Evolutionary conservation across 1,140 invertebrate genomes (phyloP), one percentile per base, ranked within the genome.

Genomic region (Bombus affinis): DNA sequence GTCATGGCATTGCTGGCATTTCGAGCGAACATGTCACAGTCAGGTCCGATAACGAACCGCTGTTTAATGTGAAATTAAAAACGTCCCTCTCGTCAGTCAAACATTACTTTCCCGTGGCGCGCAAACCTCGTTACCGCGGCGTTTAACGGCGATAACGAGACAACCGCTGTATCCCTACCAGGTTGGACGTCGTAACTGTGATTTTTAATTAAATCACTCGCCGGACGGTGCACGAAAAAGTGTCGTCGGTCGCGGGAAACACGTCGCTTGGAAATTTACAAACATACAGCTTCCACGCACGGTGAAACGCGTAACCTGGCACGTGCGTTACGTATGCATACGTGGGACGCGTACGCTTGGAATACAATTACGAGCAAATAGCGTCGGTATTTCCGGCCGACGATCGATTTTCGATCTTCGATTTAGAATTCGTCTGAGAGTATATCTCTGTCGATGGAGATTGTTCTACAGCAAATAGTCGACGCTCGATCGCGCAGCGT

Each of bases 381-480:
- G 83, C 66, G 88, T 28, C 35, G 76, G 83, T 89, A 85, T 81
- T 83, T 84, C 82, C 71, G 82, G 22, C 18, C 32, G 28, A 22
- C 71, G 86, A 90, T 90, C 88, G 88, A 90, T 90, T 90, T 90
- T 86, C 89, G 65, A 90, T 90, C 89, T 90, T 90, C 71, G 88
- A 90, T 90, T 90, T 85, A 81, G 89, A 75, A 82, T 85, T 90
- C 76, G 79, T 74, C 72, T 81, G 79, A 74, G 73, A 39, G 53
- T 32, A 8, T 81, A 57, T 65, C 62, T 79, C 68, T 70, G 57
- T 28, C 35, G 15, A 18, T 13, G 68, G 59, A 81, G 89, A 84
- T 77, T 85, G 75, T 71, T 79, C 35, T 35, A 78, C 85, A 66
- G 89, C 80, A 90, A 90, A 90, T 76, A 90, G 71, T 80, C 86